Evolutionary conservation across 2,797 vertebrate species (phyloP).

Genomic region (Hippocampus kuda): DNA sequence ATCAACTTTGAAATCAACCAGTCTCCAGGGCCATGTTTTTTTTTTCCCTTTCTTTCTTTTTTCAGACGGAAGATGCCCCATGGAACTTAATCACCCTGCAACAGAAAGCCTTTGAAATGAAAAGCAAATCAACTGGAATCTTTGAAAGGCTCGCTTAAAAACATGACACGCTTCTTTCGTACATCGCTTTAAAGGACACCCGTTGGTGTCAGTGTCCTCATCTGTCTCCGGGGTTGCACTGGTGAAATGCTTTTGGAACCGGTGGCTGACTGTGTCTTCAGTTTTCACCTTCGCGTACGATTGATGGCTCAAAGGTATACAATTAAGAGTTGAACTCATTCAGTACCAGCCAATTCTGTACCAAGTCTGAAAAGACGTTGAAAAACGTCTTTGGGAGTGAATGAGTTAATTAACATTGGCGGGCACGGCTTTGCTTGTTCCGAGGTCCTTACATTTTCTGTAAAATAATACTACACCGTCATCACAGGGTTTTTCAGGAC

Average conservation of each 20-base stretch:
- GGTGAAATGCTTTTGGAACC: background rate
- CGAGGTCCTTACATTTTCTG: no score
- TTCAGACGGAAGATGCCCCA: background rate
- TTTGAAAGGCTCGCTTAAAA: background rate
- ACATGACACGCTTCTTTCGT: background rate
- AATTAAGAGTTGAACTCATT: background rate
- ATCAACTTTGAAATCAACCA: slow-evolving; percentile 1
- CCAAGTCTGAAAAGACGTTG: no score
- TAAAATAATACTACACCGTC: no score
- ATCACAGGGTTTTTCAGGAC: no score
- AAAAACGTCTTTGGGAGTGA: no score
- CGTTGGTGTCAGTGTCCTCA: background rate
- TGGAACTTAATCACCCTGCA: background rate
- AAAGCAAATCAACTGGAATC: slow-evolving; percentile 4
- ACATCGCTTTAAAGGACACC: background rate
- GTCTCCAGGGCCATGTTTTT: background rate
- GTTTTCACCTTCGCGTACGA: background rate
- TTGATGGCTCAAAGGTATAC: background rate
- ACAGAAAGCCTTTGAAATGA: background rate
- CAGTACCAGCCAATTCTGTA: no score
- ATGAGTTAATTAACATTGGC: no score
- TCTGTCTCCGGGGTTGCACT: background rate
- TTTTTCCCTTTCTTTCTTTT: no score
- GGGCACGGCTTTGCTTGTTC: no score
- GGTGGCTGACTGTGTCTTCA: background rate